A percentile compares a stretch with the other conserved stretches of the same genome.
These are phyloP conservation scores for Aleiodes sp. DNA, from an alignment of 1,140 invertebrate genomes.

Conservation along the genomic window DNA sequence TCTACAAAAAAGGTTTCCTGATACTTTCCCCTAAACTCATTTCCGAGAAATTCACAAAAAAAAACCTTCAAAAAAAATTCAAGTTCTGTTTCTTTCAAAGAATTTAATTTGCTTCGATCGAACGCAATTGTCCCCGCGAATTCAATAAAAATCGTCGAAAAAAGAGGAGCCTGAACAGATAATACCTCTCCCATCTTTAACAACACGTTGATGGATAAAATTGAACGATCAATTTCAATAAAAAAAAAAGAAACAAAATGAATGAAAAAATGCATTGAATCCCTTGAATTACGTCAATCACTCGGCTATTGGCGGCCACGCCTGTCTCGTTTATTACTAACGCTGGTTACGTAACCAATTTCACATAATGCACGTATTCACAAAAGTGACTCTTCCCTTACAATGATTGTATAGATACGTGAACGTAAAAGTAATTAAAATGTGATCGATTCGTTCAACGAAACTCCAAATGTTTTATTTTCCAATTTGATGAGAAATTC, in stretches of 20 bases:
- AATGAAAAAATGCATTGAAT: background rate
- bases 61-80: too few relatives aligned
- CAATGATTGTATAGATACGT: background rate
- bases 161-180: too few relatives aligned
- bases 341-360: conserved; percentile 26
- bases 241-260: background rate
- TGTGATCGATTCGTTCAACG: too few relatives aligned
- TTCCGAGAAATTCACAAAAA: too few relatives aligned
- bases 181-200: too few relatives aligned
- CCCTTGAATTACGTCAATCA: conserved; percentile 30
- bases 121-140: too few relatives aligned
- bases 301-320: conserved; percentile 23
- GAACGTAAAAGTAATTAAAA: background rate
- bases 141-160: too few relatives aligned
- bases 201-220: too few relatives aligned
- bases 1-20: too few relatives aligned
- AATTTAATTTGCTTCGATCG: too few relatives aligned
- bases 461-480: background rate
- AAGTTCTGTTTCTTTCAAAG: too few relatives aligned
- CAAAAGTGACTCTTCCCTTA: background rate
- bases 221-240: background rate
- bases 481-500: background rate
- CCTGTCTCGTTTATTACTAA: conserved; percentile 20
- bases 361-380: conserved; percentile 12
- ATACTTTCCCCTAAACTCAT: too few relatives aligned